A percentile compares a stretch with the other conserved stretches of the same genome.
phyloP scores from a whole-genome alignment of 1,140 invertebrate species.

The Cyrtorhinus lividipennis region DNA sequence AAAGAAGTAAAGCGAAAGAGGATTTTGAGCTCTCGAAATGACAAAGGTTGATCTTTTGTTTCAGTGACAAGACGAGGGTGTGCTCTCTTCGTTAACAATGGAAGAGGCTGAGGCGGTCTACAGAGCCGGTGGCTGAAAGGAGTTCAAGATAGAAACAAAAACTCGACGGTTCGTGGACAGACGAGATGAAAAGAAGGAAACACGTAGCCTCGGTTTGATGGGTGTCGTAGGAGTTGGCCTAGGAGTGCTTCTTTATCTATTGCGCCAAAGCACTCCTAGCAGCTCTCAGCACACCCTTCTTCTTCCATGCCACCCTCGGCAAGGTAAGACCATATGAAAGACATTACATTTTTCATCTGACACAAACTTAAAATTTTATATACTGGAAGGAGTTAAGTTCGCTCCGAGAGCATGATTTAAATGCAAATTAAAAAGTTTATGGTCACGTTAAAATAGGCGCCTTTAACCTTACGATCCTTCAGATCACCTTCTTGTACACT shows the following conservation, averaged over 20 bases:
- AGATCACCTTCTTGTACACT: too few species aligned
- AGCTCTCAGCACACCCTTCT: slow-evolving; percentile 12
- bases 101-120: neutral
- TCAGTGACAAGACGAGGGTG: neutral
- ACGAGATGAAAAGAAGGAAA: slow-evolving; percentile 15
- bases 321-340: too few species aligned
- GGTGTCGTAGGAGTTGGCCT: slow-evolving; percentile 14
- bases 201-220: slow-evolving; percentile 11
- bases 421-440: too few species aligned
- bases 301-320: slow-evolving; percentile 1
- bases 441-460: too few species aligned
- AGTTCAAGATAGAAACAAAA: neutral
- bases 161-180: neutral
- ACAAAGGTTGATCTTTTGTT: too few species aligned
- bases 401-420: too few species aligned
- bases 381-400: too few species aligned
- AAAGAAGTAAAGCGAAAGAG: too few species aligned
- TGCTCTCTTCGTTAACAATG: neutral
- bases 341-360: too few species aligned
- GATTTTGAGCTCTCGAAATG: too few species aligned
- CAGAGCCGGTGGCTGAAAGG: neutral
- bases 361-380: too few species aligned
- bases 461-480: too few species aligned
- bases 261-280: slow-evolving; percentile 11
- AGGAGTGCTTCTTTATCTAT: slow-evolving; percentile 12